These are phyloP conservation scores for Mylabris sibirica DNA, from an alignment of 2,888 invertebrate genomes.

Conservation along the genomic window DNA sequence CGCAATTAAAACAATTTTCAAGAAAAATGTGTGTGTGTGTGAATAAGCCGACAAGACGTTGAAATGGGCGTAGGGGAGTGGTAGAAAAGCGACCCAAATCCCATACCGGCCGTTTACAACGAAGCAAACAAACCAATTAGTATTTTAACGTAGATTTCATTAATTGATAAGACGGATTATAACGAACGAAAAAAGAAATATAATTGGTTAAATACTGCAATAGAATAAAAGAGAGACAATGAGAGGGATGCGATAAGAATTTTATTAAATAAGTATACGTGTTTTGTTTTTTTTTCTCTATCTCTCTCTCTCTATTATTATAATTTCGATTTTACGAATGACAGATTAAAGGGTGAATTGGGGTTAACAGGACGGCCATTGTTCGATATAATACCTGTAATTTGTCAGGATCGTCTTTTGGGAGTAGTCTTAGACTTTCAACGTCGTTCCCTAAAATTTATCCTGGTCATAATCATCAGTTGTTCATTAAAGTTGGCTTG, in stretches of 20 bases:
- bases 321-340: not conserved
- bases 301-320: not conserved
- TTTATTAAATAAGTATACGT: not conserved
- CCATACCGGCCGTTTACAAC: not conserved
- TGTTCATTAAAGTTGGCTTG: slow-evolving; percentile 31
- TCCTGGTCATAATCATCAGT: slow-evolving; percentile 28
- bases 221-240: not conserved
- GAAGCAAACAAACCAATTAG: slow-evolving; percentile 11
- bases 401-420: slow-evolving; percentile 24
- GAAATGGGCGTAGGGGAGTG: not conserved
- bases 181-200: not conserved
- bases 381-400: slow-evolving; percentile 16
- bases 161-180: slow-evolving; percentile 2
- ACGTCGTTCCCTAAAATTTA: slow-evolving; percentile 12
- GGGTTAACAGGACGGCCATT: not conserved
- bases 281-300: too few relatives aligned
- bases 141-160: slow-evolving; percentile 11
- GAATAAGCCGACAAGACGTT: not conserved
- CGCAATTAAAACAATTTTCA: not conserved
- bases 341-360: not conserved
- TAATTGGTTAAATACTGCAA: not conserved
- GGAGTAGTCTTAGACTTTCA: slow-evolving; percentile 26
- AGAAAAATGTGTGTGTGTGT: not conserved
- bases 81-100: not conserved
- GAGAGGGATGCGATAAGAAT: not conserved